Conservation (phyloP, 2,888 invertebrate species). For the Nebria brevicollis region DNA sequence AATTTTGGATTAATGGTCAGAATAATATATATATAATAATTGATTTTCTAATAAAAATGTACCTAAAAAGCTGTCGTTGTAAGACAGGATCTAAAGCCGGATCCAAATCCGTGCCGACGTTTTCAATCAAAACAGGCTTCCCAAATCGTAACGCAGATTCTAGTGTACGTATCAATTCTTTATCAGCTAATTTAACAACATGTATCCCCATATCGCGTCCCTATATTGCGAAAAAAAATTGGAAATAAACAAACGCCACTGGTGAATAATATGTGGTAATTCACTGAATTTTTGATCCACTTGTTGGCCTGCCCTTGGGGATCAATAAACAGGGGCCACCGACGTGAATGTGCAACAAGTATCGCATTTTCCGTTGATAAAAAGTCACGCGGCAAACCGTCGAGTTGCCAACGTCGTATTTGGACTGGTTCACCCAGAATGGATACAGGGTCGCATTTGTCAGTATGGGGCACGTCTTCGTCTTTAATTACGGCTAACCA, state of each 20-base stretch:
- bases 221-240: conserved; percentile 58
- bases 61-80: conserved; percentile 76
- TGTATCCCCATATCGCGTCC: conserved; percentile 76
- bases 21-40: no score
- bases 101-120: conserved; percentile 85
- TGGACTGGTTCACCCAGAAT: conserved; percentile 80
- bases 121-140: conserved; percentile 82
- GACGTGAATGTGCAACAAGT: conserved; percentile 80
- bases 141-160: conserved; percentile 80
- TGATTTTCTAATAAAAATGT: neutral
- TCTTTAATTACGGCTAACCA: conserved; percentile 69
- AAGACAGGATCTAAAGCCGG: conserved; percentile 87
- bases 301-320: conserved; percentile 93
- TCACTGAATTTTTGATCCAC: conserved; percentile 90
- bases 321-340: conserved; percentile 92
- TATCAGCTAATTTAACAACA: conserved; percentile 77
- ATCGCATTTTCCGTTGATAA: conserved; percentile 91
- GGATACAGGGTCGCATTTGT: conserved; percentile 73
- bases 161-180: conserved; percentile 74
- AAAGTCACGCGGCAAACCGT: conserved; percentile 84
- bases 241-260: neutral
- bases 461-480: conserved; percentile 73
- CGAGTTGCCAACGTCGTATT: conserved; percentile 85
- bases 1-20: no score
- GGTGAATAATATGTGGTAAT: neutral